Base-by-base conservation (phyloP, 2,888 invertebrate species). In the Bunonema sp. region DNA sequence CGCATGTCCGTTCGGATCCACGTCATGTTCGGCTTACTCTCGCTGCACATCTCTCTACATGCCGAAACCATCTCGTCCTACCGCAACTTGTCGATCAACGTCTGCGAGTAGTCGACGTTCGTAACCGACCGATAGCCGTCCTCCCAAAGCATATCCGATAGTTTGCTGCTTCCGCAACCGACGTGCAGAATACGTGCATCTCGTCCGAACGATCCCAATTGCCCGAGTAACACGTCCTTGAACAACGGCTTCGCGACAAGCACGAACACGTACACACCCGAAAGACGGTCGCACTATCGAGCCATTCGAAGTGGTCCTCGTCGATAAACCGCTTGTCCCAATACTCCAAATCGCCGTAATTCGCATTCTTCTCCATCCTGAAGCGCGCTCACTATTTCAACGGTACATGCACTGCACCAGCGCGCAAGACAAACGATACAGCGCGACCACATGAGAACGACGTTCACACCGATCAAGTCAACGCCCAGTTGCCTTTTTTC, bases 91-190 rank as follows among this genome's bases (percentile, higher is more conserved):
- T 37, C 20, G 22, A 72, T 70, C n/a, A 72, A 67, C 16, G 69
- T 63, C 8, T 59, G 49, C 2, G 73, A 73, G 48, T 70, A 73
- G 51, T 74, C 74, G 21, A 71, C 64, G 54, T 73, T 74, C 10
- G 67, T 67, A 19, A 73, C 70, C 44, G 69, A 54, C 16, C 47
- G 49, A 47, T 55, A 73, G 1, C 73, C 72, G 41, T 70, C 65
- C 12, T 58, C 45, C 45, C 68, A 71, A 57, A 74, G 60, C n/a
- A 69, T 57, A 54, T 67, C 69, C 42, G 71, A 70, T 20, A 74
- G 57, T 20, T 57, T 49, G 48, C 71, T 72, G 51, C 71, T 72
- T 15, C 74, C 74, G 57, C 74, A 74, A 24, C 74, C 74, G 65
- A 55, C 42, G 53, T 59, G 57, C 23, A 59, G 46, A 33, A 60